phyloP scores from a whole-genome alignment of 2,113 vertebrate genomes.

The Pelmatolapia mariae region DNA sequence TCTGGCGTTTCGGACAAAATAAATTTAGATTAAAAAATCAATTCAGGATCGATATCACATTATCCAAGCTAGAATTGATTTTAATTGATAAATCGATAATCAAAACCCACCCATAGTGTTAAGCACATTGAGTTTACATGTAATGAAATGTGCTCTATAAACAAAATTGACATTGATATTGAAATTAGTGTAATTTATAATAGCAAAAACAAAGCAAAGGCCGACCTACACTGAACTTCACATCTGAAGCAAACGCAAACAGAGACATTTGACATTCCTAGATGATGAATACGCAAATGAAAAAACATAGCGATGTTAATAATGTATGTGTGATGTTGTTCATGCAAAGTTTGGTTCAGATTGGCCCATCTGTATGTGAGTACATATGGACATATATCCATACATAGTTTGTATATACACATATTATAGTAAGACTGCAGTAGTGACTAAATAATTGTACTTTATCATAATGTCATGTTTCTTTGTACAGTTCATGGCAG shows the following conservation, averaged over 20 bases:
- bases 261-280: not conserved
- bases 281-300: not conserved
- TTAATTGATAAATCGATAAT: not conserved
- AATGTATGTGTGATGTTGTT: not conserved
- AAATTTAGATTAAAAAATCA: not conserved
- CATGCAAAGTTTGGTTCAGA: not conserved
- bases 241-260: not conserved
- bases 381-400: not conserved
- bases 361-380: not conserved
- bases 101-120: not conserved
- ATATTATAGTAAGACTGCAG: not conserved
- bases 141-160: not conserved
- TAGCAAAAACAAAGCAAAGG: not conserved
- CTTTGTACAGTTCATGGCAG: not conserved
- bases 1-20: not conserved
- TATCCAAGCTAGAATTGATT: not conserved
- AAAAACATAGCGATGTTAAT: not conserved
- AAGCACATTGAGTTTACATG: not conserved
- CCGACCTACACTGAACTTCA: not conserved
- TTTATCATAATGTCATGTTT: not conserved
- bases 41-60: not conserved
- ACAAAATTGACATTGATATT: not conserved
- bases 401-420: not conserved
- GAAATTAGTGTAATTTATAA: not conserved
- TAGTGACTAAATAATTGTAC: not conserved